A percentile compares a stretch with the other conserved stretches of the same genome.
phyloP scores from a whole-genome alignment of 2,797 vertebrate genomes.

The Neomorphus geoffroyi region DNA sequence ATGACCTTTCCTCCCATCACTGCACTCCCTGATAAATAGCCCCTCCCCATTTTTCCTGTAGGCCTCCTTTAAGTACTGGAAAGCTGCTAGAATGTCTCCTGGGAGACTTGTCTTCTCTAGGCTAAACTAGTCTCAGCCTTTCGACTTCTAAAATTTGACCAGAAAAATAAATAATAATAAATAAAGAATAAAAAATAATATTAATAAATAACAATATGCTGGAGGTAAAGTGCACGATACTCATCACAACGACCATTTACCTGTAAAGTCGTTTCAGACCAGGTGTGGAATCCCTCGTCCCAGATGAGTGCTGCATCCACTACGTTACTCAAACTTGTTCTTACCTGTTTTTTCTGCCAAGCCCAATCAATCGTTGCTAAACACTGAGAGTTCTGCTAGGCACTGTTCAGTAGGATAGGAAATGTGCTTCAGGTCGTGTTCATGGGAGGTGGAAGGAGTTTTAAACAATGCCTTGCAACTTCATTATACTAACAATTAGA shows the following conservation, averaged over 20 bases:
- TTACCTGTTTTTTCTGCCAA: background rate
- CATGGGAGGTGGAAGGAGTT: background rate
- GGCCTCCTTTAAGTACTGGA: no score
- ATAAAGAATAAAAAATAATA: no score
- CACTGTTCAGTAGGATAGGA: accelerated
- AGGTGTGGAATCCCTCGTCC: background rate
- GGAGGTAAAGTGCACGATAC: background rate
- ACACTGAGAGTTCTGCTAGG: background rate
- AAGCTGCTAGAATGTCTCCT: no score
- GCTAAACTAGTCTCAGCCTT: background rate
- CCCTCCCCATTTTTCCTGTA: no score
- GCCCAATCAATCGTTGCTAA: background rate
- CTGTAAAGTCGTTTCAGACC: background rate
- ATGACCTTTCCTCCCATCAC: no score
- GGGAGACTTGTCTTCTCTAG: no score
- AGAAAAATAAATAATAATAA: background rate
- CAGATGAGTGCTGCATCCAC: background rate
- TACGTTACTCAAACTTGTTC: background rate
- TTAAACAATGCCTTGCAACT: background rate
- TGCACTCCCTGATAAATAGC: no score
- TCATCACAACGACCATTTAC: background rate
- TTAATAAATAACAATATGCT: background rate
- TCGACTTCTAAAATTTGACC: background rate
- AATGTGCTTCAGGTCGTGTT: background rate
- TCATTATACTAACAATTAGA: background rate